phyloP scores from a whole-genome alignment of 2,113 vertebrate genomes.

The Rissa tridactyla region DNA sequence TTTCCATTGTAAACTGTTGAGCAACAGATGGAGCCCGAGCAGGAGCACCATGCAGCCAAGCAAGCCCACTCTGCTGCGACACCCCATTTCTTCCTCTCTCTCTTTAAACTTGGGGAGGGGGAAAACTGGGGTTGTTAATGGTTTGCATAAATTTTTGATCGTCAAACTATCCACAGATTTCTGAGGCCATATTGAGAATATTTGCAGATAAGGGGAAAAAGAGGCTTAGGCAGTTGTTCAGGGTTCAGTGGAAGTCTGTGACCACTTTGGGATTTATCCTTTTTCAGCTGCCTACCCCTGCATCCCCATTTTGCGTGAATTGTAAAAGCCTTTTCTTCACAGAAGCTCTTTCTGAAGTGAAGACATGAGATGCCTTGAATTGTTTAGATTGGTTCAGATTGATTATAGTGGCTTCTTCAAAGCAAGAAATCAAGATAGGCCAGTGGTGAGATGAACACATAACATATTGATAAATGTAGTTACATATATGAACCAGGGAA shows the following conservation, averaged over 20 bases:
- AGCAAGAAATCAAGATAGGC: constrained; percentile 34
- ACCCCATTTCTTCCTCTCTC: not conserved
- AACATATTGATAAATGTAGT: constrained; percentile 51
- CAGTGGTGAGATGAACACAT: constrained; percentile 9
- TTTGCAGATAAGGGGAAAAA: not conserved
- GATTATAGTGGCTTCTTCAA: not conserved
- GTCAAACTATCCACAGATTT: not conserved
- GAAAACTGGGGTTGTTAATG: not conserved
- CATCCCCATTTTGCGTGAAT: rapidly evolving
- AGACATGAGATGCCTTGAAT: not conserved
- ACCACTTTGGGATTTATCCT: not conserved
- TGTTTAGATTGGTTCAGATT: constrained; percentile 32
- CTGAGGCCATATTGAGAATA: not conserved
- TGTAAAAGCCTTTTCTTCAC: not conserved
- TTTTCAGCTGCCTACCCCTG: not conserved
- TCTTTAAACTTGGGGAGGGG: not conserved
- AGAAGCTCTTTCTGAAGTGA: not conserved
- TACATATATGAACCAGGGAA: constrained; percentile 33
- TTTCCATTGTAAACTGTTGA: not conserved
- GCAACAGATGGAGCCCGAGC: not conserved
- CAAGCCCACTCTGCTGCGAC: rapidly evolving
- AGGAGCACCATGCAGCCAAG: not conserved
- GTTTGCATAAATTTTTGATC: not conserved
- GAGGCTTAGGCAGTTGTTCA: not conserved
- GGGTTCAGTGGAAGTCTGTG: not conserved